Percentiles rank a stretch among this genome's conserved stretches.
Evolutionary conservation across 2,888 invertebrate genomes (phyloP).

Genomic region (Sepioteuthis lessoniana): DNA sequence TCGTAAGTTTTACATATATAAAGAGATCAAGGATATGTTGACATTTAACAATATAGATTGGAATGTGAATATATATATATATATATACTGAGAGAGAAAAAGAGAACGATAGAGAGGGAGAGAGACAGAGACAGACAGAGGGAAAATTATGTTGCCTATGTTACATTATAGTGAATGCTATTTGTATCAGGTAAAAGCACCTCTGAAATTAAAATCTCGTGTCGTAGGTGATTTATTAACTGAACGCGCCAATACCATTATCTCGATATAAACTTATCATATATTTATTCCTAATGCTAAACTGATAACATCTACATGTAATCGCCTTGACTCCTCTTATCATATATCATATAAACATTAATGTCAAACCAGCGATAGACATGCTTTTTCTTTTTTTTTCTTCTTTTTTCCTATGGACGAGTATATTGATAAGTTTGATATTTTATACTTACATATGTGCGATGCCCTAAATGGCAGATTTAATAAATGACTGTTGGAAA

Average conservation of each 20-base stretch:
- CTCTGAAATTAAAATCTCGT: background rate
- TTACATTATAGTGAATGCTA: background rate
- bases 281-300: background rate
- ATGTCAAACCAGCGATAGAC: background rate
- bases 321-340: background rate
- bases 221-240: background rate
- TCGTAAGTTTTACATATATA: too few relatives aligned
- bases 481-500: background rate
- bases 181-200: background rate
- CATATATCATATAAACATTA: conserved; percentile 16
- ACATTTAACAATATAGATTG: too few relatives aligned
- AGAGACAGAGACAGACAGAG: background rate
- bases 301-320: background rate
- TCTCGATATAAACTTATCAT: background rate
- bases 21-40: too few relatives aligned
- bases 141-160: background rate
- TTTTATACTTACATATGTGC: background rate
- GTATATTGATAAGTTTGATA: background rate
- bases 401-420: background rate
- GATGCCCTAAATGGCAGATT: background rate
- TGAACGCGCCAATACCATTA: background rate
- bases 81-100: too few relatives aligned
- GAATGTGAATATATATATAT: too few relatives aligned
- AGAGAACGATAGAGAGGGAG: too few relatives aligned
- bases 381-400: background rate